Evolutionary conservation across 2,113 vertebrate species (phyloP), one percentile per base, ranked within the genome.

Genomic region (Corydoras sp.): DNA sequence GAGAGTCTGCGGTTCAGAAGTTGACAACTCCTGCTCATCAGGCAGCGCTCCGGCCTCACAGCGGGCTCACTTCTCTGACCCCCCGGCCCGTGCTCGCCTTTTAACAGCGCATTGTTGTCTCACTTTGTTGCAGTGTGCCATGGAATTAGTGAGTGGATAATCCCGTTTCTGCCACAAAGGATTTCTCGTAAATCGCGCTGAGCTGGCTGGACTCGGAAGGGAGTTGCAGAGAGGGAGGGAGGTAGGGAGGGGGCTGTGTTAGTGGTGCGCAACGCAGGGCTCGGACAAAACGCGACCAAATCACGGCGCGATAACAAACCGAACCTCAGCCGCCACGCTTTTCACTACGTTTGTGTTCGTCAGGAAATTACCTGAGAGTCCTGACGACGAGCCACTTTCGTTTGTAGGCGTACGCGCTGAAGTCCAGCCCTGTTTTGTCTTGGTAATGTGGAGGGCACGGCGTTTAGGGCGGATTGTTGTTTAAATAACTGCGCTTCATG

Each of bases 131-230:
- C 85, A 79, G 9, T 59, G 73, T 81, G 77, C 77, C 82, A 63
- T 12, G 84, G 81, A 78, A 73, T 86, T 84, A 83, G 78, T 76
- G 77, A 72, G 55, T 77, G 81, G 82, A 83, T 88, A 86, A 89
- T 88, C 88, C 83, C 78, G 80, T 80, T 82, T 80, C 75, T 86
- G 83, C 87, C 88, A 89, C 89, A 88, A 89, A 89, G 87, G 83
- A 62, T 76, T 86, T 83, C 82, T 84, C 73, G 83, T 87, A 86
- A 87, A 88, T 85, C 81, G 82, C 78, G 85, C 83, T 82, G 83
- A 84, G 81, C 83, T 83, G 76, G 69, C 77, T 69, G 77, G 55
- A 30, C 68, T 53, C 51, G 65, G 11, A 13, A 56, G 51, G 72
- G 75, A 43, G 18, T 24, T 24, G 18, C 18, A 24, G 18, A 2